Evolutionary conservation across 1,140 invertebrate species (phyloP), one percentile per base, ranked within the genome.

Genomic region (Metopolophium dirhodum): DNA sequence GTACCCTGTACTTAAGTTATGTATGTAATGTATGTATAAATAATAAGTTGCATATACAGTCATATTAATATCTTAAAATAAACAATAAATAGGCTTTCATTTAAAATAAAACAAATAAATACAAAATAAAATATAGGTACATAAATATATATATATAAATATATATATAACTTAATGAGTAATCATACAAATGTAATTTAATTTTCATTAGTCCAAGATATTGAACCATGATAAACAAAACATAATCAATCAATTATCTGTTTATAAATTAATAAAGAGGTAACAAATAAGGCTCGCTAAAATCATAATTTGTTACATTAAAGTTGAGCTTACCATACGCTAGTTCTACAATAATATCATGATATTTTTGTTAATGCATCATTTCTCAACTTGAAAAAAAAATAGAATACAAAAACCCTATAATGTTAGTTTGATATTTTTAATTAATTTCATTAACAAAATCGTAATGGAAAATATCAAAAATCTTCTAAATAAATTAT

Each of bases 81-180:
- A n/a, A 88, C 7, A 88, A 88, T 51, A 51, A 89, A 87, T n/a
- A 54, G 7, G 7, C 20, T 89, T 54, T 89, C 49, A 35, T 54
- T 89, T 54, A 89, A 89, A 51, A 54, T 37, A 89, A 88, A 88
- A 51, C 20, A 88, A 51, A 88, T 45, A 88, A 88, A 86, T 86
- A 86, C 23, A 86, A 86, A 86, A 86, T 45, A 86, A 41, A 37
- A 41, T 37, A 37, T 37, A 51, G 49, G 14, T 51, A 82, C 35
- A 61, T 30, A 61, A 61, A 61, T 61, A 61, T 61, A 61, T 57
- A 9, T 77, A 37, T 35, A 30, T 88, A n/a, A 18, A 86, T 47
- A 8, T 35, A 51, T 88, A 22, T 51, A 88, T 88, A 51, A 51
- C 20, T 22, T 51, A 68, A 88, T 88, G 20, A 35, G 45, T 51